These are phyloP conservation scores for Opisthocomus hoazin DNA, from an alignment of 2,113 vertebrate genomes.

Conservation along the genomic window DNA sequence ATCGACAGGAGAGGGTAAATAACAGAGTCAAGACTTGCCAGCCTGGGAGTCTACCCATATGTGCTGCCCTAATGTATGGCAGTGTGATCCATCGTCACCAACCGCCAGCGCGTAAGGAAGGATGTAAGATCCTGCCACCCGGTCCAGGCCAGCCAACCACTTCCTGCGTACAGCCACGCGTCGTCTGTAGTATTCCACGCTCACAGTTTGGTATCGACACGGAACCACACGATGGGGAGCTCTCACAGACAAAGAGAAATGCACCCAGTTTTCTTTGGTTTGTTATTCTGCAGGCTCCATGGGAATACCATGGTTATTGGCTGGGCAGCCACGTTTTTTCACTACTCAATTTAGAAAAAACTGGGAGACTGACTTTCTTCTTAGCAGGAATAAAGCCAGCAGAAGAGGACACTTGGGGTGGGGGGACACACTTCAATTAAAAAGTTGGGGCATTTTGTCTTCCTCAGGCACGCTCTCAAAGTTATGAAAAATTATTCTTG, in stretches of 20 bases:
- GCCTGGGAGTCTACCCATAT: background rate
- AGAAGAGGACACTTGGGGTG: background rate
- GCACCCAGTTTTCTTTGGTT: background rate
- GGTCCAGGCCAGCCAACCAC: background rate
- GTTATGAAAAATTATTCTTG: background rate
- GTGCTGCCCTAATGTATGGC: background rate
- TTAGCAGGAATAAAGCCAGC: background rate
- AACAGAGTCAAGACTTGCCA: background rate
- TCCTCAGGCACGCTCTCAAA: background rate
- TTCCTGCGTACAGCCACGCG: background rate
- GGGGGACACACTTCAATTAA: background rate
- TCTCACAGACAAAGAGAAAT: background rate
- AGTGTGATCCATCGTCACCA: background rate
- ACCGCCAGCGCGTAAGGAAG: background rate
- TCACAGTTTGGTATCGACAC: background rate
- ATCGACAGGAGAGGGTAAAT: background rate
- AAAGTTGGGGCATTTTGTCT: fast-evolving
- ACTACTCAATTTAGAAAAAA: background rate
- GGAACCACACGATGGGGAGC: fast-evolving
- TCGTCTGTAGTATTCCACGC: background rate
- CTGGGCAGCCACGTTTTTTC: background rate
- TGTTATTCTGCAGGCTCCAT: background rate
- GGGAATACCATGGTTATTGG: background rate
- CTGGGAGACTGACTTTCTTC: background rate
- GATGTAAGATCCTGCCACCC: background rate